These are phyloP conservation scores for Lerema accius DNA, from an alignment of 1,140 invertebrate species.

Conservation along the genomic window DNA sequence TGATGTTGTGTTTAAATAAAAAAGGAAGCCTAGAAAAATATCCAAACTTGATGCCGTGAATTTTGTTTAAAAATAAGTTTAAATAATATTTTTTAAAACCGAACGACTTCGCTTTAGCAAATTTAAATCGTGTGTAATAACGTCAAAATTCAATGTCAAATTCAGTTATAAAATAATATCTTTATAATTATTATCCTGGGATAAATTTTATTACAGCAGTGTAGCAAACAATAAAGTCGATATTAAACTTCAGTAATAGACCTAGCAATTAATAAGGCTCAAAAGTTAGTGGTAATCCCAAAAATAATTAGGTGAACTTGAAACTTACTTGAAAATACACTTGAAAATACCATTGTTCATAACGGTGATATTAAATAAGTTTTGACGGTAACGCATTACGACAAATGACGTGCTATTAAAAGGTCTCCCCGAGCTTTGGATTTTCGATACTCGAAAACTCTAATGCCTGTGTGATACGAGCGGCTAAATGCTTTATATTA, in stretches of 20 bases:
- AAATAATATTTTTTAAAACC: no score
- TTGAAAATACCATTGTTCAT: conserved; percentile 29
- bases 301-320: conserved; percentile 30
- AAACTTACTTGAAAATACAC: conserved; percentile 5
- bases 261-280: conserved; percentile 16
- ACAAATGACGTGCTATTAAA: conserved; percentile 41
- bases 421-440: conserved; percentile 6
- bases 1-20: background rate
- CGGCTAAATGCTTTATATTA: no score
- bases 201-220: no score
- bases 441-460: conserved; percentile 13
- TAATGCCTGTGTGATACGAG: background rate
- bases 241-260: conserved; percentile 11
- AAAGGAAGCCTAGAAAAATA: background rate
- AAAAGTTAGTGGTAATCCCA: conserved; percentile 22
- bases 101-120: no score
- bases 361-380: conserved; percentile 29
- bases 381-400: conserved; percentile 33
- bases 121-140: no score
- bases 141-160: no score
- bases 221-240: background rate
- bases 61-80: no score
- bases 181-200: no score
- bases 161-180: no score
- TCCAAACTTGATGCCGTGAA: no score